These are phyloP conservation scores for Lacerta viridis DNA, from an alignment of 2,797 vertebrate genomes.

Conservation along the genomic window DNA sequence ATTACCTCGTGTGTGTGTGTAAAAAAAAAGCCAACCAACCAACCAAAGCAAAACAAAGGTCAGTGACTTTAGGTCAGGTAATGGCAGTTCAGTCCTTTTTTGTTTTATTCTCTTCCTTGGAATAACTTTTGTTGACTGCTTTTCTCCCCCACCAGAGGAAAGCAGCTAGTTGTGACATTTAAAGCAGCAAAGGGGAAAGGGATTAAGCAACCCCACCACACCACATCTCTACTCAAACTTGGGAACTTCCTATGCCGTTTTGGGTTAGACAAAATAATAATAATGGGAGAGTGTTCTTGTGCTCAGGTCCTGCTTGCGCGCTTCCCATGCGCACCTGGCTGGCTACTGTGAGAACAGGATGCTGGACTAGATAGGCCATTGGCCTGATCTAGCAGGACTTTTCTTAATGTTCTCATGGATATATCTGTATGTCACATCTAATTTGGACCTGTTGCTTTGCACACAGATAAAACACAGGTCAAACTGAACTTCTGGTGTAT, in stretches of 20 bases:
- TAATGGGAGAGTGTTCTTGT: background rate
- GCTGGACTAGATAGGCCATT: too few species aligned
- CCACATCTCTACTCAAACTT: background rate
- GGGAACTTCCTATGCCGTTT: background rate
- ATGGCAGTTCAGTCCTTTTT: background rate
- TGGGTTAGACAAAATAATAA: background rate
- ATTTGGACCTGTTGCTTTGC: background rate
- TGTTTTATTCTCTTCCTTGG: background rate
- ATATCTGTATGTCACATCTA: background rate
- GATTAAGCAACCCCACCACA: background rate
- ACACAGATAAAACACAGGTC: background rate
- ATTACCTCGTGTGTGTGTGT: background rate
- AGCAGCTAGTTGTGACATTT: background rate
- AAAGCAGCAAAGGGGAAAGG: background rate
- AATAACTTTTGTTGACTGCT: background rate
- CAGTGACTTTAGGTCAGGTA: too few species aligned
- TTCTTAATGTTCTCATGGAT: background rate
- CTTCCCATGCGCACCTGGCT: too few species aligned
- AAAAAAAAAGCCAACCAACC: too few species aligned
- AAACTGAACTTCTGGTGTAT: background rate
- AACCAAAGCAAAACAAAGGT: background rate
- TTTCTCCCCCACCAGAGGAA: background rate
- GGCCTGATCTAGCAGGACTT: too few species aligned
- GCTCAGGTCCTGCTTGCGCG: too few species aligned
- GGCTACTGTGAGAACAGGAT: too few species aligned